Percentiles rank a stretch among this genome's conserved stretches.
phyloP scores from a whole-genome alignment of 2,888 invertebrate species.

The Euplagia quadripunctaria region DNA sequence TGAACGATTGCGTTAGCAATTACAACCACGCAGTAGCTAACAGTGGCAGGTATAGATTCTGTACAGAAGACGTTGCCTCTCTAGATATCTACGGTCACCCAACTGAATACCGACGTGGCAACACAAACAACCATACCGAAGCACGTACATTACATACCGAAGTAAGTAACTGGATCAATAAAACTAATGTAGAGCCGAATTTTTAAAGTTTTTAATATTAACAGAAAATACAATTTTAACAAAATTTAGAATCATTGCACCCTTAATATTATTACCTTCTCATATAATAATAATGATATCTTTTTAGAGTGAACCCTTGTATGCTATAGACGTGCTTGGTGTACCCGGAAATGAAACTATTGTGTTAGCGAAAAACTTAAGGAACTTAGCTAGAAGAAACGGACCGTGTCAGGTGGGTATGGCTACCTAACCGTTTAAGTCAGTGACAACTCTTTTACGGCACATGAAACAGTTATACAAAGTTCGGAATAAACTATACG shows the following conservation, averaged over 20 bases:
- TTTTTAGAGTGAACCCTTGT: not conserved
- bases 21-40: not conserved
- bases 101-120: too few relatives aligned
- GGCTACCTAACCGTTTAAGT: not conserved
- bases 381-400: not conserved
- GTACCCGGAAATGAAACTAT: not conserved
- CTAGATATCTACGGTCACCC: too few relatives aligned
- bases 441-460: not conserved
- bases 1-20: not conserved
- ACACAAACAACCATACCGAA: too few relatives aligned
- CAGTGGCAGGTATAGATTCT: rapidly evolving
- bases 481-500: too few relatives aligned
- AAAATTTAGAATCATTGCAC: too few relatives aligned
- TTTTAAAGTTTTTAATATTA: too few relatives aligned
- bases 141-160: too few relatives aligned
- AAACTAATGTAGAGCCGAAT: too few relatives aligned
- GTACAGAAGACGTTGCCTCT: too few relatives aligned
- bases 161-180: too few relatives aligned
- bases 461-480: not conserved
- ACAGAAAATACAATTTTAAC: too few relatives aligned
- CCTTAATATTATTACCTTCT: not conserved
- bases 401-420: not conserved
- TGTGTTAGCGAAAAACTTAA: not conserved
- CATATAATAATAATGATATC: not conserved
- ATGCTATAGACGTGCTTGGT: not conserved